These are phyloP conservation scores for Epinotia nisella DNA, from an alignment of 2,888 invertebrate species.

Conservation along the genomic window DNA sequence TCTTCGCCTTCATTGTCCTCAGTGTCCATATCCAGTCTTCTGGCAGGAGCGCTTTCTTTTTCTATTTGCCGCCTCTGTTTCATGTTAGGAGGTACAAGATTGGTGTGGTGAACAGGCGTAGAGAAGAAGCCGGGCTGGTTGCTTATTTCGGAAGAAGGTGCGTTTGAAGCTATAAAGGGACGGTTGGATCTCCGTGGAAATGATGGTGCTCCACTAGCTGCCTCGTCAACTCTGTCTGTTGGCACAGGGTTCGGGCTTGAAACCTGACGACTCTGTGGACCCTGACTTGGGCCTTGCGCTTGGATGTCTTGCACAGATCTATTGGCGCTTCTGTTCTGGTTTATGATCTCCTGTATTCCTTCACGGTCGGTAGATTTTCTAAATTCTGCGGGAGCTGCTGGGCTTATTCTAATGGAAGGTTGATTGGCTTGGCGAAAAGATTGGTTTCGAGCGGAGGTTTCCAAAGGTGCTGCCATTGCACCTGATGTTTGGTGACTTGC, in stretches of 20 bases:
- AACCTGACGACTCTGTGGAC: neutral
- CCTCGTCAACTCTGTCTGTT: neutral
- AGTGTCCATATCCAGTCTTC: conserved; percentile 47
- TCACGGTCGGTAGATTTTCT: neutral
- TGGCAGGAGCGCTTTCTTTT: conserved; percentile 45
- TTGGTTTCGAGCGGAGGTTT: neutral
- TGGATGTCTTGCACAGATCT: neutral
- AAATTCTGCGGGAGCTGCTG: neutral
- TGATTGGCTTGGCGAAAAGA: neutral
- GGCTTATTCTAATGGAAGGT: neutral
- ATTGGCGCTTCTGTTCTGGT: conserved; percentile 26
- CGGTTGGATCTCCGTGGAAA: neutral
- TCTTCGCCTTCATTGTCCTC: conserved; percentile 51
- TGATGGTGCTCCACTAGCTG: conserved; percentile 1
- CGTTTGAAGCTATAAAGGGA: conserved; percentile 9
- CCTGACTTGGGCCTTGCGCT: neutral
- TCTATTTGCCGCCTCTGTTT: conserved; percentile 46
- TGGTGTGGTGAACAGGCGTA: conserved; percentile 49
- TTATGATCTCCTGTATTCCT: conserved; percentile 14
- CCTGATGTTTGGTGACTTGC: neutral
- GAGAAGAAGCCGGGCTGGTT: conserved; percentile 50
- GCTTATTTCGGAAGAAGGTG: conserved; percentile 13
- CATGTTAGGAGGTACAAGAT: conserved; percentile 38
- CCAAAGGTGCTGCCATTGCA: neutral
- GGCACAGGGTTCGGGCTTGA: neutral